A percentile compares a stretch with the other conserved stretches of the same genome.
Conservation (phyloP, 2,113 vertebrate species). For the Paedocypris sp. region DNA sequence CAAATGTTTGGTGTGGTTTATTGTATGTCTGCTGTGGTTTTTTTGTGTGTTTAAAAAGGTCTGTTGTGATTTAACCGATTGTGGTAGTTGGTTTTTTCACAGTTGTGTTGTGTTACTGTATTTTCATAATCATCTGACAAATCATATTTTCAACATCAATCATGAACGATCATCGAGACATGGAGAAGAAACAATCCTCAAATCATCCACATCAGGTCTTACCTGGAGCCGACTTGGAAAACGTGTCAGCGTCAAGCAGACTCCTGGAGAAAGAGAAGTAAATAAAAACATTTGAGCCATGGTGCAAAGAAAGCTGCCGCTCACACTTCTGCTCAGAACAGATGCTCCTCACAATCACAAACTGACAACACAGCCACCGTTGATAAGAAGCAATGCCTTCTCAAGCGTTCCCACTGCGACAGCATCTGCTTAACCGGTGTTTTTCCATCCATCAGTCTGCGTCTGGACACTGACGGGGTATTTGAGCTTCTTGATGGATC, state of each 20-base stretch:
- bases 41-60: too few relatives aligned
- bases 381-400: background rate
- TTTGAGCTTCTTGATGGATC: background rate
- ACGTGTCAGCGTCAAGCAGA: constrained; percentile 87
- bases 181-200: too few relatives aligned
- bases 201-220: constrained; percentile 30
- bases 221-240: constrained; percentile 94
- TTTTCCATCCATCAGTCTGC: constrained; percentile 11
- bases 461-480: background rate
- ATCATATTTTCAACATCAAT: too few relatives aligned
- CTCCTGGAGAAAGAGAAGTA: constrained; percentile 63
- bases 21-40: too few relatives aligned
- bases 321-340: background rate
- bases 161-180: too few relatives aligned
- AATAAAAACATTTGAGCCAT: background rate
- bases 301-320: background rate
- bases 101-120: too few relatives aligned
- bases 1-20: too few relatives aligned
- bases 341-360: too few relatives aligned
- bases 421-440: background rate
- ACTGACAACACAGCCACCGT: background rate
- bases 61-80: too few relatives aligned
- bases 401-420: background rate
- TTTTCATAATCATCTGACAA: too few relatives aligned
- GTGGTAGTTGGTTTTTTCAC: too few relatives aligned